Conservation (phyloP, 2,888 invertebrate genomes). For the Dicranocentrus wangi region DNA sequence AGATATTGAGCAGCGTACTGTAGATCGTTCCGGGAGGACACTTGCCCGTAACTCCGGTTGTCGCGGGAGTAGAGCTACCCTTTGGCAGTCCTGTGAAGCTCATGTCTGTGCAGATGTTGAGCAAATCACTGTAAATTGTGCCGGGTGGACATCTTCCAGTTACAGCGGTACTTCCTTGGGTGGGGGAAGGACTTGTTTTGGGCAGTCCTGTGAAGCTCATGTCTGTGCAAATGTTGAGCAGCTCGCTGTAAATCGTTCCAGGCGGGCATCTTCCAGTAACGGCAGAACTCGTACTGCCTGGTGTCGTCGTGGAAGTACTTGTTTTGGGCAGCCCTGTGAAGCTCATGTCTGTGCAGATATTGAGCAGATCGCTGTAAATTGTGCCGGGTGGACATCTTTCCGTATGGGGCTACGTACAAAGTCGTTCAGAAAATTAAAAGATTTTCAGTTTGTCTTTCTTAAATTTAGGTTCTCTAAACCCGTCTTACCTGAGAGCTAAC, state of each 20-base stretch:
- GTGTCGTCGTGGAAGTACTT: slow-evolving; percentile 11
- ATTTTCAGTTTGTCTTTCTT: no score
- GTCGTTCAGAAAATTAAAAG: not conserved
- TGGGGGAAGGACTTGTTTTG: not conserved
- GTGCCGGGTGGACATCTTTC: slow-evolving; percentile 27
- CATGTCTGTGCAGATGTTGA: slow-evolving; percentile 42
- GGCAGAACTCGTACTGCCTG: not conserved
- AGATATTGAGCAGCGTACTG: slow-evolving; percentile 27
- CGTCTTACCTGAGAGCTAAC: slow-evolving; percentile 8
- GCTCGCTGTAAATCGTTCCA: slow-evolving; percentile 36
- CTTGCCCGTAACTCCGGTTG: not conserved
- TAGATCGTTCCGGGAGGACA: slow-evolving; percentile 47
- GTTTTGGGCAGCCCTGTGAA: slow-evolving; percentile 15
- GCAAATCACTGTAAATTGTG: slow-evolving; percentile 31
- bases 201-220: slow-evolving; percentile 33
- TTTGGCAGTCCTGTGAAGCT: slow-evolving; percentile 16
- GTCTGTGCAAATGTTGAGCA: slow-evolving; percentile 34
- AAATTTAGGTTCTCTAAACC: no score
- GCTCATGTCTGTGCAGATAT: slow-evolving; percentile 29
- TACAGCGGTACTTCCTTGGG: not conserved
- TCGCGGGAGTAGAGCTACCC: not conserved
- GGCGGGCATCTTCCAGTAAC: slow-evolving; percentile 15
- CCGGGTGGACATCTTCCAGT: slow-evolving; percentile 28
- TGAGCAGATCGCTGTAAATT: slow-evolving; percentile 35
- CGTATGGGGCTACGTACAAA: slow-evolving; percentile 31